A percentile compares a stretch with the other conserved stretches of the same genome.
Conservation (phyloP, 1,140 invertebrate genomes). For the Lepidurus arcticus region DNA sequence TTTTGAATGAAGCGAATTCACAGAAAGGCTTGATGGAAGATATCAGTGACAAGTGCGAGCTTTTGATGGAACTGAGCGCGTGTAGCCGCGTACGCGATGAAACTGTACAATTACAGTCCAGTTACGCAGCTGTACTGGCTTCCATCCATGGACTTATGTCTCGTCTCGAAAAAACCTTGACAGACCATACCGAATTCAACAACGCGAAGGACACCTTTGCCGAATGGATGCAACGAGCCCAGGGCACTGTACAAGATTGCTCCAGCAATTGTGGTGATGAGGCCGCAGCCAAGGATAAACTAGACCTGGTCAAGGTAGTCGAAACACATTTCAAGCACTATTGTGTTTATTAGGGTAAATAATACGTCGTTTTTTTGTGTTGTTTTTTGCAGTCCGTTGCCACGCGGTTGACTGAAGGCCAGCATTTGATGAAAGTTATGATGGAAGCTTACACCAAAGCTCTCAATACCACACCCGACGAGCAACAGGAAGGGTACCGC, state of each 20-base stretch:
- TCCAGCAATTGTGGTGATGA: conserved; percentile 68
- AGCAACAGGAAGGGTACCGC: conserved; percentile 69
- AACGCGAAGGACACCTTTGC: conserved; percentile 75
- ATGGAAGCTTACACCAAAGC: conserved; percentile 80
- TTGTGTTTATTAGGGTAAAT: conserved; percentile 12
- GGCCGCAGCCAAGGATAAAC: conserved; percentile 68
- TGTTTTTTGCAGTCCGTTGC: conserved; percentile 52
- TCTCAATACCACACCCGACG: conserved; percentile 67
- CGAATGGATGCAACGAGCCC: conserved; percentile 69
- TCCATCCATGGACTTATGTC: conserved; percentile 68
- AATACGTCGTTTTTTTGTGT: conserved; percentile 29
- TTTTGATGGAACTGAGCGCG: conserved; percentile 75
- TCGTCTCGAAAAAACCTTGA: conserved; percentile 77
- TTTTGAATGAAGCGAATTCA: conserved; percentile 67
- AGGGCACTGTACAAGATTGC: conserved; percentile 72
- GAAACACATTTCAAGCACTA: conserved; percentile 32
- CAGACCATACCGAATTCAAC: conserved; percentile 80
- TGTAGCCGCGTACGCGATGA: conserved; percentile 75
- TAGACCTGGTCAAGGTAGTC: conserved; percentile 60
- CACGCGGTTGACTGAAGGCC: conserved; percentile 73
- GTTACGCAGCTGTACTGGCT: conserved; percentile 68
- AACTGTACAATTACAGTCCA: conserved; percentile 72
- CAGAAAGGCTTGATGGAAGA: conserved; percentile 73
- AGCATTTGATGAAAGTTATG: conserved; percentile 68
- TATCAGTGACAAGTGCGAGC: conserved; percentile 78